These are phyloP conservation scores for Caenorhabditis briggsae DNA, from an alignment of 1,140 invertebrate species.

Conservation along the genomic window DNA sequence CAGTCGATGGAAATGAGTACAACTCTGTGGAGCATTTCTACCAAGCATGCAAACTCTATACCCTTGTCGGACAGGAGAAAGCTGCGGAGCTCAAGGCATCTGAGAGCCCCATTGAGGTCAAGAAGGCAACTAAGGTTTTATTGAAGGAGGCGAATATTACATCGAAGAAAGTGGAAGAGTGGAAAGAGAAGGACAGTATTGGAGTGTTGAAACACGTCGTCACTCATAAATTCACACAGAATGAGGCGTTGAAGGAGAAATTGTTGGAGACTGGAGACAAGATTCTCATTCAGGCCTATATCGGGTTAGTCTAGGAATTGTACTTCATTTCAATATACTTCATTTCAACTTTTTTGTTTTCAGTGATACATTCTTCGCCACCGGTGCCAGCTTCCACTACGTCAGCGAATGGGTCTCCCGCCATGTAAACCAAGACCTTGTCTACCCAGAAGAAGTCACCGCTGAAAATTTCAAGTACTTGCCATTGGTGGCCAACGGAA, in stretches of 20 bases:
- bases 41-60: slow-evolving; percentile 42
- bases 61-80: background rate
- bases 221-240: slow-evolving; percentile 29
- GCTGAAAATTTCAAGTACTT: slow-evolving; percentile 4
- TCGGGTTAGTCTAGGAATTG: background rate
- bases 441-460: background rate
- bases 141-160: slow-evolving; percentile 5
- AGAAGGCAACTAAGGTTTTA: slow-evolving; percentile 9
- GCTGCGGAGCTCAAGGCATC: slow-evolving; percentile 11
- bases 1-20: slow-evolving; percentile 36
- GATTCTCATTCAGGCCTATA: slow-evolving; percentile 34
- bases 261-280: slow-evolving; percentile 47
- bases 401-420: background rate
- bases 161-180: background rate
- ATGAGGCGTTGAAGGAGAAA: background rate
- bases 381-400: background rate
- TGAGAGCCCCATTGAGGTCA: background rate
- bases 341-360: background rate
- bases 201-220: slow-evolving; percentile 21
- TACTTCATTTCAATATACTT: background rate
- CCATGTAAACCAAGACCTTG: slow-evolving; percentile 1
- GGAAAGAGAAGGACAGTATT: slow-evolving; percentile 41
- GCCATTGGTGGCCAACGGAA: slow-evolving; percentile 47
- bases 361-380: slow-evolving; percentile 24
- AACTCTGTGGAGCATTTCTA: slow-evolving; percentile 38